Conservation (phyloP, 1,140 invertebrate species). For the Drosophila sp. region DNA sequence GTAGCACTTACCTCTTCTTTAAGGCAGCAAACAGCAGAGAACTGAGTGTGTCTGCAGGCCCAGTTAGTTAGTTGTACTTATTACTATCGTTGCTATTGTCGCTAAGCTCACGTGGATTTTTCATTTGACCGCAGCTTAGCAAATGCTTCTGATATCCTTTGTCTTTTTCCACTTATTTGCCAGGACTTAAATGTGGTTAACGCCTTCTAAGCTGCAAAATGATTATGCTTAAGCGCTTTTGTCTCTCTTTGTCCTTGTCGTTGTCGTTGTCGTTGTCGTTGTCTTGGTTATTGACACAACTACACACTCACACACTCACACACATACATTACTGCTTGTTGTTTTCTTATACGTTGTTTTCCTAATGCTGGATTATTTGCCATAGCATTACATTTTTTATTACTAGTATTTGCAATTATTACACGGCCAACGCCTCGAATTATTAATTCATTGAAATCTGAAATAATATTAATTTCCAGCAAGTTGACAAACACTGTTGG, state of each 20-base stretch:
- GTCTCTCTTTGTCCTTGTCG: neutral
- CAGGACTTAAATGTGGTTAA: constrained; percentile 66
- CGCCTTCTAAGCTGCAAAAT: constrained; percentile 73
- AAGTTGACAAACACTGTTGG: neutral
- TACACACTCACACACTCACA: constrained; percentile 20
- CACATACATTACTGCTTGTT: constrained; percentile 28
- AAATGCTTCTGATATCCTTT: constrained; percentile 45
- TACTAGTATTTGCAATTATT: constrained; percentile 18
- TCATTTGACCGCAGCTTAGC: constrained; percentile 43
- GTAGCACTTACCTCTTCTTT: constrained; percentile 17
- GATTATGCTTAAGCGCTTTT: constrained; percentile 64
- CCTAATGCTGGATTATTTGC: constrained; percentile 57
- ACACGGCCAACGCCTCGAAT: constrained; percentile 14
- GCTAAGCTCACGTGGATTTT: constrained; percentile 12
- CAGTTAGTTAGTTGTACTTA: neutral
- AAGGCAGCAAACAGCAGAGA: neutral
- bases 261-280: constrained; percentile 42
- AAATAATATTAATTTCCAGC: constrained; percentile 2
- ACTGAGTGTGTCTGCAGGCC: constrained; percentile 7
- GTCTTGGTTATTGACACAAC: constrained; percentile 63
- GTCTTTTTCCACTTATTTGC: constrained; percentile 58
- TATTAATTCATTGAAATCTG: constrained; percentile 8
- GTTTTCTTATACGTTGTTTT: constrained; percentile 31
- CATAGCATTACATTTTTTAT: constrained; percentile 36
- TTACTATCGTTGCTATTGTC: neutral